These are phyloP conservation scores for Pseudomyrmex dendroicus DNA, from an alignment of 1,140 invertebrate species.

Conservation along the genomic window DNA sequence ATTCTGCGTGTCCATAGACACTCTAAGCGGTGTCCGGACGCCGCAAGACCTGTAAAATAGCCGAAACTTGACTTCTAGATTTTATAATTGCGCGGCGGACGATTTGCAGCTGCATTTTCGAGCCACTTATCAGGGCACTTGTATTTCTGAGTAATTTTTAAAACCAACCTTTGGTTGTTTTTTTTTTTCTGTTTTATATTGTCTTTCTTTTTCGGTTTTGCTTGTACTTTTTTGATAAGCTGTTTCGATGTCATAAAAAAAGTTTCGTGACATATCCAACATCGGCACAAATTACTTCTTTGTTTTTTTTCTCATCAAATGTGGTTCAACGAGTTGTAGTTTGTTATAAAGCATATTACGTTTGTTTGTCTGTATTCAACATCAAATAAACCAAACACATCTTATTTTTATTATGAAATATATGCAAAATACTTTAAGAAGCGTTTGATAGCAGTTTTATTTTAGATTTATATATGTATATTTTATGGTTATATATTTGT, in stretches of 20 bases:
- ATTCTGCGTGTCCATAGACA: slow-evolving; percentile 77
- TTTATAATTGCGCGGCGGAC: slow-evolving; percentile 44
- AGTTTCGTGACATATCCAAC: neutral
- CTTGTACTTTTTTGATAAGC: slow-evolving; percentile 20
- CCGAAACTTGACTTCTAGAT: slow-evolving; percentile 78
- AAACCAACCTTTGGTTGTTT: slow-evolving; percentile 49
- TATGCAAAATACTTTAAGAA: neutral
- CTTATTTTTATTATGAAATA: slow-evolving; percentile 21
- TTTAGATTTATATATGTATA: slow-evolving; percentile 5
- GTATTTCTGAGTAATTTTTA: slow-evolving; percentile 55
- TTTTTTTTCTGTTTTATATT: slow-evolving; percentile 6
- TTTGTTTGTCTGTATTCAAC: slow-evolving; percentile 11
- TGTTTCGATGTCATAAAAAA: neutral
- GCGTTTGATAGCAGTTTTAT: neutral
- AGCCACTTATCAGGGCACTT: slow-evolving; percentile 43
- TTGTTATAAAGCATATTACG: slow-evolving; percentile 1
- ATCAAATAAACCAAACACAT: neutral
- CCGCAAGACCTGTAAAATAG: slow-evolving; percentile 82
- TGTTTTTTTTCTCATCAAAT: slow-evolving; percentile 3
- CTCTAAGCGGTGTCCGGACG: slow-evolving; percentile 75
- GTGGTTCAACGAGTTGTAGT: slow-evolving; percentile 8
- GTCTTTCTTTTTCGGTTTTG: slow-evolving; percentile 22
- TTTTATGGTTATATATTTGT: no score
- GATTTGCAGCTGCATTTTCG: slow-evolving; percentile 47
- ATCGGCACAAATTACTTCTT: slow-evolving; percentile 19